Evolutionary conservation across 2,113 vertebrate species (phyloP).

Genomic region (Ramphastos sulfuratus): DNA sequence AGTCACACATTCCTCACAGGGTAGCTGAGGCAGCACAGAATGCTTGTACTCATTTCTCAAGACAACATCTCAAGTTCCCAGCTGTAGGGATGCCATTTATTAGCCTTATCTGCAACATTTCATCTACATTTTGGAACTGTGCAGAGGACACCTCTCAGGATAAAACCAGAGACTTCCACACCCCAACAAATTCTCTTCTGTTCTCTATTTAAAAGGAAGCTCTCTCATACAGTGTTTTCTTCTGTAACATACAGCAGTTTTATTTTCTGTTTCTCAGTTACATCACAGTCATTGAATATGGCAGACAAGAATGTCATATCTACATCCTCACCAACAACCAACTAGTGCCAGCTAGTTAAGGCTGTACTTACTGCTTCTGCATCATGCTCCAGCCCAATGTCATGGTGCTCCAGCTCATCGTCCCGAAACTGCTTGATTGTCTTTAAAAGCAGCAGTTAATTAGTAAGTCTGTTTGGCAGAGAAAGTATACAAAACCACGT

Average conservation of each 20-base stretch:
- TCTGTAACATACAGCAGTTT: background rate
- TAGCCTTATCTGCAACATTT: background rate
- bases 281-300: background rate
- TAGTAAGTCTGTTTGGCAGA: background rate
- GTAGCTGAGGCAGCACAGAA: background rate
- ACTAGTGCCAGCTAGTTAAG: rapidly evolving
- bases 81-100: background rate
- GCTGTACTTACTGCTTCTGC: conserved; percentile 83
- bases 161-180: background rate
- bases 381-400: conserved; percentile 86
- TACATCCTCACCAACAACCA: background rate
- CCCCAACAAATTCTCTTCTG: background rate
- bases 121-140: background rate
- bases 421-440: conserved; percentile 93
- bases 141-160: background rate
- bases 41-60: background rate
- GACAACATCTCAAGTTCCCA: background rate
- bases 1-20: background rate
- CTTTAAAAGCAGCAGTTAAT: conserved; percentile 60
- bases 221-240: background rate
- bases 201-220: background rate
- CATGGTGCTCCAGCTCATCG: conserved; percentile 94
- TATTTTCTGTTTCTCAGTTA: background rate
- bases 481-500: background rate
- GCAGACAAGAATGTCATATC: background rate